Conservation (phyloP, 2,797 vertebrate genomes). For the Pseudotriccus pelzelni region DNA sequence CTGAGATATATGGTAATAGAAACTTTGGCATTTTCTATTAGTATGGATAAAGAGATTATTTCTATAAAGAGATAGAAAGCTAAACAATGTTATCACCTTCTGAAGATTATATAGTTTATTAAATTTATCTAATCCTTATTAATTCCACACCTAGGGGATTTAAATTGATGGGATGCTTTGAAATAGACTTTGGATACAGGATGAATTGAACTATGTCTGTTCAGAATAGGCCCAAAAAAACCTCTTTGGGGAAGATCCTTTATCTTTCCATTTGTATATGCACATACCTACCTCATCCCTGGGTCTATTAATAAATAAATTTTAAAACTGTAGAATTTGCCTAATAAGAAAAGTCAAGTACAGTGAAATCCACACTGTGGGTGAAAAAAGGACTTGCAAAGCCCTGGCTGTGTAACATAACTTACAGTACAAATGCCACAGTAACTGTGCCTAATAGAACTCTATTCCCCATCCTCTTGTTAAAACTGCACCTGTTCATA, state of each 20-base stretch:
- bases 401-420: not conserved
- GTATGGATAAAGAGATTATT: conserved; percentile 37
- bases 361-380: not conserved
- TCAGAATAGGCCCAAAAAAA: not conserved
- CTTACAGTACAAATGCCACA: not conserved
- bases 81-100: conserved; percentile 53
- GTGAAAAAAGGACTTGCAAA: not conserved
- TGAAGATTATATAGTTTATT: conserved; percentile 58
- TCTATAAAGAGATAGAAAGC: not conserved
- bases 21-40: conserved; percentile 29
- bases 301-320: not conserved
- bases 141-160: conserved; percentile 56
- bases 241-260: not conserved
- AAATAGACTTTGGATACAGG: not conserved
- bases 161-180: conserved; percentile 22
- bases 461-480: conserved; percentile 20
- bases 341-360: not conserved
- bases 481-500: conserved; percentile 4
- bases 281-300: rapidly evolving
- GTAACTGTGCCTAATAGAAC: not conserved
- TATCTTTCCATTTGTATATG: not conserved
- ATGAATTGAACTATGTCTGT: not conserved
- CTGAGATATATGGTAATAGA: not conserved
- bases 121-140: conserved; percentile 60
- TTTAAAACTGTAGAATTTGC: not conserved